phyloP scores from a whole-genome alignment of 2,113 vertebrate species.

The Bostrychus sinensis region DNA sequence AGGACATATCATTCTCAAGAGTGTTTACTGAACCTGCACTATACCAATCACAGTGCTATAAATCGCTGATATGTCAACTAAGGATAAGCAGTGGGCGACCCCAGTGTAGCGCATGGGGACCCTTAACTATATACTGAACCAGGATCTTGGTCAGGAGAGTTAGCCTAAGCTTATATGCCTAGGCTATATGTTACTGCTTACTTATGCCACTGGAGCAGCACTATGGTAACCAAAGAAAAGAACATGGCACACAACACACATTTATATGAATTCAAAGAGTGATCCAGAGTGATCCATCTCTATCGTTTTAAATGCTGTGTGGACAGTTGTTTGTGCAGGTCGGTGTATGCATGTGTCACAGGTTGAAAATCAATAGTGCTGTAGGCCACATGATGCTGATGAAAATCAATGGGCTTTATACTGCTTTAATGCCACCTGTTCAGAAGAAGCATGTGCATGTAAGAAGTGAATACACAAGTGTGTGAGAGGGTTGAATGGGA shows the following conservation, averaged over 20 bases:
- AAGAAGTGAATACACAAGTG: neutral
- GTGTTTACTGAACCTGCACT: no score
- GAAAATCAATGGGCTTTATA: conserved; percentile 66
- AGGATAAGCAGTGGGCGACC: no score
- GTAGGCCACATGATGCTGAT: conserved; percentile 58
- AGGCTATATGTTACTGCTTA: no score
- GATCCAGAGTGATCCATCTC: conserved; percentile 43
- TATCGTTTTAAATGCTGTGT: conserved; percentile 31
- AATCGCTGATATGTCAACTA: no score
- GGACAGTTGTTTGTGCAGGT: conserved; percentile 21
- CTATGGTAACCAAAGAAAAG: neutral
- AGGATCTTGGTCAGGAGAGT: no score
- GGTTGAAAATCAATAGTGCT: conserved; percentile 59
- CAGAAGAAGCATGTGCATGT: conserved; percentile 1
- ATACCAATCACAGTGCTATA: no score
- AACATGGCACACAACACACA: neutral
- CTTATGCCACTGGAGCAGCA: no score
- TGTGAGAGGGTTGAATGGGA: neutral
- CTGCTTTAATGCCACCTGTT: conserved; percentile 27
- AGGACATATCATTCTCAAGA: no score
- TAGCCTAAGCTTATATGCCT: no score
- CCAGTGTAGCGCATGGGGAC: no score
- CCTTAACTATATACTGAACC: no score
- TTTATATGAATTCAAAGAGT: neutral
- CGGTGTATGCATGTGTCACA: conserved; percentile 9